Conservation (phyloP, 2,888 invertebrate genomes). For the Drosophila buzzatii region DNA sequence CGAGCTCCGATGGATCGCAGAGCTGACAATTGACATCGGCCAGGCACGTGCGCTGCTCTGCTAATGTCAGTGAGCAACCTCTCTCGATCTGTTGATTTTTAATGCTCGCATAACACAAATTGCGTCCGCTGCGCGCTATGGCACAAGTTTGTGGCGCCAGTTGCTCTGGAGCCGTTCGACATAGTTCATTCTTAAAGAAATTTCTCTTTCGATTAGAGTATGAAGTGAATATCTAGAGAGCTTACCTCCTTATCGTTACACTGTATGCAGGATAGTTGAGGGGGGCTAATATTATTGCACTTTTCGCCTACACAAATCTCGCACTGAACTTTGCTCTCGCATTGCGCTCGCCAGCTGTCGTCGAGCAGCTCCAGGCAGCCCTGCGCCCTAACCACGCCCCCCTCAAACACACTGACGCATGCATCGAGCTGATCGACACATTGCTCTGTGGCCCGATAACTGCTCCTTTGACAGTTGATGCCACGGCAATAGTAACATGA, state of each 20-base stretch:
- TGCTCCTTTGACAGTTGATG: conserved; percentile 68
- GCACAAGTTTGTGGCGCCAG: conserved; percentile 36
- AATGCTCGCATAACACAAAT: conserved; percentile 52
- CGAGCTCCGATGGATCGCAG: conserved; percentile 52
- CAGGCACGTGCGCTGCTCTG: conserved; percentile 48
- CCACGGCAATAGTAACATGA: conserved; percentile 71
- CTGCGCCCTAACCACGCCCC: conserved; percentile 62
- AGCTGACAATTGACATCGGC: conserved; percentile 52
- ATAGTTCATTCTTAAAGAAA: conserved; percentile 33
- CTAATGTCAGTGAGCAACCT: conserved; percentile 49
- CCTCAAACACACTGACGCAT: conserved; percentile 73
- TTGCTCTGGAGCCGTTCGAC: conserved; percentile 32
- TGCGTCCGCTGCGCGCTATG: conserved; percentile 58
- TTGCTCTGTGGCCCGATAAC: conserved; percentile 50
- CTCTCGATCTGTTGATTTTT: conserved; percentile 30
- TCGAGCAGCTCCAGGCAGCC: conserved; percentile 64
- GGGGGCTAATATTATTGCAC: conserved; percentile 66
- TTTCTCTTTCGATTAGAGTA: neutral
- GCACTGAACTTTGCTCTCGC: conserved; percentile 39
- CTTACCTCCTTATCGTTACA: conserved; percentile 67
- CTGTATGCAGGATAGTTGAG: conserved; percentile 62
- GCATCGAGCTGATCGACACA: conserved; percentile 71
- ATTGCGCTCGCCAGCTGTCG: conserved; percentile 32
- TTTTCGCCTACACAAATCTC: conserved; percentile 52
- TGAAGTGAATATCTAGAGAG: neutral